Evolutionary conservation across 1,140 invertebrate genomes (phyloP), one percentile per base, ranked within the genome.

Genomic region (Ylistrum balloti): DNA sequence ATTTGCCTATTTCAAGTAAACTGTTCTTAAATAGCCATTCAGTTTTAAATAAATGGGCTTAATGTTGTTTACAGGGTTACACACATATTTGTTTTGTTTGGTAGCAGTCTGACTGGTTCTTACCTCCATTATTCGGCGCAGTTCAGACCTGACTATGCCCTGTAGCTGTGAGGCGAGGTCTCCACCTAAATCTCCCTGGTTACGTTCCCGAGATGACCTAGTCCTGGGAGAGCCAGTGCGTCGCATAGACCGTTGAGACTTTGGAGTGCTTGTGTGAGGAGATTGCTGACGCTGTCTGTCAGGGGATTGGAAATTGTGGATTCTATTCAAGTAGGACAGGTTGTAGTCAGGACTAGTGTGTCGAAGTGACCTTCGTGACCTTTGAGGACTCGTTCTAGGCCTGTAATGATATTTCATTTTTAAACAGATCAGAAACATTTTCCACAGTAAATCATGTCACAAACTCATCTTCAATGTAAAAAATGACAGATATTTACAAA

Each of bases 71-170:
- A n/a, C n/a, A n/a, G n/a, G n/a, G n/a, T n/a, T n/a, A n/a, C n/a
- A n/a, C n/a, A n/a, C n/a, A n/a, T n/a, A n/a, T n/a, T n/a, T n/a
- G n/a, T n/a, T n/a, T n/a, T n/a, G n/a, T n/a, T n/a, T 38, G 5
- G 35, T 33, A 17, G 28, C 87, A 88, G 28, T 74, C 45, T 33
- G 33, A 22, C 20, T 85, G 7, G 10, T 33, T 33, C 92, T 88
- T 88, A 95, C 95, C 93, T 95, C 93, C 93, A 95, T 94, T 41
- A 95, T 95, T 88, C 93, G 94, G 33, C 95, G 92, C 85, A 95
- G 90, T 93, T 95, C 95, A 41, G 93, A 92, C 48, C 95, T 90
- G 1, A 95, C 94, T 74, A 95, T 93, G 33, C 91, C 41, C 90
- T 95, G 94, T 85, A 95, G 86, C 88, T 95, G 93, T 86, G 89